Percentiles rank a stretch among this genome's conserved stretches.
Conservation (phyloP, 2,797 vertebrate genomes). For the Platalea minor region DNA sequence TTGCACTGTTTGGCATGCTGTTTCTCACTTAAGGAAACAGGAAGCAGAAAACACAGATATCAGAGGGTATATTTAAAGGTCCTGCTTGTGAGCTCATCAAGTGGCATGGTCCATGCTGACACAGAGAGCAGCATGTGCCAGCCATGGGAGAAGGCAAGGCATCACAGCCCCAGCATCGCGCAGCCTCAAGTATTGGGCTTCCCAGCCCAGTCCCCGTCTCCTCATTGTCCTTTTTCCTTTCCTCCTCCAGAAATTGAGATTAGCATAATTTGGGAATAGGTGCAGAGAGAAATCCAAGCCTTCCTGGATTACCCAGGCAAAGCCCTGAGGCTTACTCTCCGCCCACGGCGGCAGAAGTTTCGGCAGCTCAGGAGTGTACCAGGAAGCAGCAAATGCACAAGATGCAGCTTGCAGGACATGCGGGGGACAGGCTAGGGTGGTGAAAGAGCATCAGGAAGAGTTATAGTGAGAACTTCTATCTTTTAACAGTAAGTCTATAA, state of each 20-base stretch:
- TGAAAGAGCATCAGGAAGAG: not conserved
- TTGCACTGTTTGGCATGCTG: not conserved
- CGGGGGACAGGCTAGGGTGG: rapidly evolving
- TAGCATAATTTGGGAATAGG: not conserved
- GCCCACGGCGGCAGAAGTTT: rapidly evolving
- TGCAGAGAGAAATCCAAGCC: not conserved
- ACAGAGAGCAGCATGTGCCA: rapidly evolving
- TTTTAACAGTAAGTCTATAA: not conserved
- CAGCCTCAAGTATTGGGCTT: rapidly evolving
- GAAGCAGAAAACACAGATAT: not conserved
- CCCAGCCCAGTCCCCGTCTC: not conserved
- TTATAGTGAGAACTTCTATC: not conserved
- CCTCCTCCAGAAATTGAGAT: not conserved
- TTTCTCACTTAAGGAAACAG: not conserved
- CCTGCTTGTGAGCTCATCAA: not conserved
- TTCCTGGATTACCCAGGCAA: not conserved
- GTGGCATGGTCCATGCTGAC: rapidly evolving
- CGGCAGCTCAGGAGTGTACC: not conserved
- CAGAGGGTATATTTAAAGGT: rapidly evolving
- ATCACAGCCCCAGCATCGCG: not conserved
- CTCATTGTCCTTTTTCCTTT: not conserved
- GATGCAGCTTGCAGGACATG: not conserved
- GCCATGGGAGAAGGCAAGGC: rapidly evolving
- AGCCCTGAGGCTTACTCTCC: rapidly evolving
- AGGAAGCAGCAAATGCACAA: not conserved